These are phyloP conservation scores for Bubo bubo DNA, from an alignment of 2,113 vertebrate species.

Conservation along the genomic window DNA sequence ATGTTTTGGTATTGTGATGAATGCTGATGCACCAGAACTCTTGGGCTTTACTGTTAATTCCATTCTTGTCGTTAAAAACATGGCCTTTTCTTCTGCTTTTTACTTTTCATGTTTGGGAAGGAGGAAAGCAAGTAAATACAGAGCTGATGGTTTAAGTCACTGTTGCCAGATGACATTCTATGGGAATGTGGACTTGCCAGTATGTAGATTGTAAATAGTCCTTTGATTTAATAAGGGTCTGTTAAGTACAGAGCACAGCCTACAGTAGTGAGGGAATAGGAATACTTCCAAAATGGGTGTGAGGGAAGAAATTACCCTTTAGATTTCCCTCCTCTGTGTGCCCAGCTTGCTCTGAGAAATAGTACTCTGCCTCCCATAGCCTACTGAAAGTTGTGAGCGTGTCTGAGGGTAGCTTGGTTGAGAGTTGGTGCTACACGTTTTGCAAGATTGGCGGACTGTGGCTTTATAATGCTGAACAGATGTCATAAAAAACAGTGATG, in stretches of 20 bases:
- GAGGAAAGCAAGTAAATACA: conserved; percentile 3
- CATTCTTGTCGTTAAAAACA: neutral
- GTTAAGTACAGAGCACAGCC: conserved; percentile 19
- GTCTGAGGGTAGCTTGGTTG: neutral
- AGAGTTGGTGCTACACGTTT: neutral
- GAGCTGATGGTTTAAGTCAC: neutral
- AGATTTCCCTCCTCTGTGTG: neutral
- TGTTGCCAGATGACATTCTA: conserved; percentile 41
- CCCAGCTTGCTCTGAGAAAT: neutral
- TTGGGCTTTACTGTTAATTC: neutral
- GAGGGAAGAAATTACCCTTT: neutral
- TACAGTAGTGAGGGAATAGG: neutral
- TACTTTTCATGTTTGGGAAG: neutral
- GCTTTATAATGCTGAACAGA: conserved; percentile 37
- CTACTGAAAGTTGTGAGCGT: neutral
- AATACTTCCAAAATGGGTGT: conserved; percentile 15
- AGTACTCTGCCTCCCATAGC: neutral
- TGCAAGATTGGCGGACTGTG: neutral
- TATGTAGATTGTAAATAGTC: conserved; percentile 53
- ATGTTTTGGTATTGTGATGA: neutral
- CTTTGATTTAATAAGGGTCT: conserved; percentile 47
- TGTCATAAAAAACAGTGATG: neutral
- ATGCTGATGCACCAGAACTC: neutral
- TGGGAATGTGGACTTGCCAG: conserved; percentile 44
- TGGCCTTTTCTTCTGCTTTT: neutral